Conservation (phyloP, 2,888 invertebrate genomes). For the Ommatoiulus sabulosus region DNA sequence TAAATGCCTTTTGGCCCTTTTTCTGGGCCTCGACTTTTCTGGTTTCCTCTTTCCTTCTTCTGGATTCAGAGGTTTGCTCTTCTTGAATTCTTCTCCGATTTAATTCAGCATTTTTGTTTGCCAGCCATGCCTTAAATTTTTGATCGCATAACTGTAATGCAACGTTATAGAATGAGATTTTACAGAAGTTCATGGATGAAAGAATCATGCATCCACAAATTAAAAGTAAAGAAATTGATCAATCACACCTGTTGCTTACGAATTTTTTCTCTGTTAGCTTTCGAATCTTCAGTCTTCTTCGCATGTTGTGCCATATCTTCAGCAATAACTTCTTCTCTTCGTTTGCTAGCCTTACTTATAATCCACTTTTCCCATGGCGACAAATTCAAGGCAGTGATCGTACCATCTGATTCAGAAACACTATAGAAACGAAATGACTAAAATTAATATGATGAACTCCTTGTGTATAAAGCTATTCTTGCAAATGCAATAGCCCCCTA, state of each 20-base stretch:
- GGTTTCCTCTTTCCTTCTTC: not conserved
- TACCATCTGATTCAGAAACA: not conserved
- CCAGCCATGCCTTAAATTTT: not conserved
- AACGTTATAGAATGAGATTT: not conserved
- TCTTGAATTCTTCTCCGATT: not conserved
- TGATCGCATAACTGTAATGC: not conserved
- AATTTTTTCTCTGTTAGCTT: not conserved
- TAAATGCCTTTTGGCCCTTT: not conserved
- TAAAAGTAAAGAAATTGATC: not conserved
- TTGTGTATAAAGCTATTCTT: too few relatives aligned
- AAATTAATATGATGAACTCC: too few relatives aligned
- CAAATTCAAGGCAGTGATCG: not conserved
- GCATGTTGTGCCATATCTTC: not conserved
- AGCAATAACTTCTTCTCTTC: not conserved
- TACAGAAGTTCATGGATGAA: too few relatives aligned
- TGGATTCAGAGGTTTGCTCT: not conserved
- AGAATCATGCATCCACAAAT: not conserved
- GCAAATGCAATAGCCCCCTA: too few relatives aligned
- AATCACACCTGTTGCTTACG: not conserved
- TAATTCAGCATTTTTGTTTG: not conserved
- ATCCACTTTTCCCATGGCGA: slow-evolving; percentile 35
- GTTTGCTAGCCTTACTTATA: not conserved
- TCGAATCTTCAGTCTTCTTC: not conserved
- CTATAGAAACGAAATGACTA: not conserved
- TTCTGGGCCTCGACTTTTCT: not conserved